Base-by-base conservation (phyloP, 2,888 invertebrate genomes). In the Syrphus vitripennis region DNA sequence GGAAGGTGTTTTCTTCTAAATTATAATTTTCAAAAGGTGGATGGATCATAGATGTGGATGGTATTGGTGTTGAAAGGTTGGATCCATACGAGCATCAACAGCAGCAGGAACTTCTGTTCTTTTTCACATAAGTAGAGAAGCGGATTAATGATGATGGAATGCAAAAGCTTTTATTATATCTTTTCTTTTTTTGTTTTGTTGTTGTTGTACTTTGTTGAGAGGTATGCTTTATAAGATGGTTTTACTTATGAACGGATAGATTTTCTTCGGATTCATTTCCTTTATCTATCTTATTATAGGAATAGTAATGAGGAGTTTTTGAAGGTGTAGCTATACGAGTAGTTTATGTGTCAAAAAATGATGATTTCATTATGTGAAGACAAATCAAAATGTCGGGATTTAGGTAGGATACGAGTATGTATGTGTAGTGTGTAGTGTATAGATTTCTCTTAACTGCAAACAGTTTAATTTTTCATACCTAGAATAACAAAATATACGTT, bases 61-160 rank as follows among this genome's bases (percentile, higher is more conserved):
- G 14, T 21, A 14, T 55, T 1, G 65, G 26, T 67, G 67, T 50
- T 67, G 50, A 55, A 21, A 70, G 37, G 40, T 40, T 34, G 34
- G 65, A 57, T 16, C 21, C 69, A 81, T 70, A 63, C 53, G 70
- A 76, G 61, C 61, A 16, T 26, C 34, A 42, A 42, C 14, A 50
- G n/a, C 40, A 65, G 42, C 37, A 42, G 61, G 12, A 53, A 31
- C 26, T 61, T 69, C 50, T 61, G 48, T 67, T 50, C 67, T 50
- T 48, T 67, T 50, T 50, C 31, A 21, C 21, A 59, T 12, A 67
- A 59, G 76, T 42, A 42, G 45, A 55, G 57, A 61, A 61, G 26
- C 21, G 26, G 74, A 78, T 79, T 79, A 79, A 74, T 48, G 83
- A 74, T 70, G 78, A 70, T 61, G 77, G 50, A 83, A 72, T 74